These are phyloP conservation scores for Tetragonula carbonaria DNA, from an alignment of 2,888 invertebrate species.

Conservation along the genomic window DNA sequence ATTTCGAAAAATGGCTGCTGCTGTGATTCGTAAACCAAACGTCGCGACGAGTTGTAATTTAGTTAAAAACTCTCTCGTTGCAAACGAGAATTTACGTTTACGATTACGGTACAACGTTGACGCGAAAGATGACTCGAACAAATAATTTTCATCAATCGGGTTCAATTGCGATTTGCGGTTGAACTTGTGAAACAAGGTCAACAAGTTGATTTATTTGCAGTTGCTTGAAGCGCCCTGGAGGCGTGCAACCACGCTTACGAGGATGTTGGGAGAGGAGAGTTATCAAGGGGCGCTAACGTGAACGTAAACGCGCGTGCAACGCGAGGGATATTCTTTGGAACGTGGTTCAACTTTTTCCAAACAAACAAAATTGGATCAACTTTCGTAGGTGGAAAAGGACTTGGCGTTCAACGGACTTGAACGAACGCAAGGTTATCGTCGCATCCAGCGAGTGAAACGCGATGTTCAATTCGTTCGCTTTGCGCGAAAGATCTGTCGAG, in stretches of 20 bases:
- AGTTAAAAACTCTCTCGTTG: not conserved
- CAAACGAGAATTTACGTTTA: not conserved
- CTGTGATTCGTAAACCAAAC: not conserved
- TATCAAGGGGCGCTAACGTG: not conserved
- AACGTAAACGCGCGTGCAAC: too few species aligned
- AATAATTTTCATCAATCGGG: too few species aligned
- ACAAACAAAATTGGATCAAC: too few species aligned
- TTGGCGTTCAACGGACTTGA: too few species aligned
- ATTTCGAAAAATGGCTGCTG: too few species aligned
- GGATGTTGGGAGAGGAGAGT: conserved; percentile 19
- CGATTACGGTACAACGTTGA: not conserved
- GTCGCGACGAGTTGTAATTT: not conserved
- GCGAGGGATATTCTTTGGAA: not conserved
- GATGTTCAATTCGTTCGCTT: too few species aligned
- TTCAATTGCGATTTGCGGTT: not conserved
- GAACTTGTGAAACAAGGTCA: not conserved
- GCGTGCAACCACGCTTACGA: conserved; percentile 49
- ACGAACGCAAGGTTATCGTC: too few species aligned
- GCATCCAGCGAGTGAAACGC: too few species aligned
- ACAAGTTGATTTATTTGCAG: not conserved
- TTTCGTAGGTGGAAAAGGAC: too few species aligned
- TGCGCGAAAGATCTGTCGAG: too few species aligned
- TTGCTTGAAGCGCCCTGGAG: conserved; percentile 13
- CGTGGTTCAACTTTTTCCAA: not conserved
- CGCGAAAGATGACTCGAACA: too few species aligned